Evolutionary conservation across 1,140 invertebrate species (phyloP).

Genomic region (Arion vulgaris): DNA sequence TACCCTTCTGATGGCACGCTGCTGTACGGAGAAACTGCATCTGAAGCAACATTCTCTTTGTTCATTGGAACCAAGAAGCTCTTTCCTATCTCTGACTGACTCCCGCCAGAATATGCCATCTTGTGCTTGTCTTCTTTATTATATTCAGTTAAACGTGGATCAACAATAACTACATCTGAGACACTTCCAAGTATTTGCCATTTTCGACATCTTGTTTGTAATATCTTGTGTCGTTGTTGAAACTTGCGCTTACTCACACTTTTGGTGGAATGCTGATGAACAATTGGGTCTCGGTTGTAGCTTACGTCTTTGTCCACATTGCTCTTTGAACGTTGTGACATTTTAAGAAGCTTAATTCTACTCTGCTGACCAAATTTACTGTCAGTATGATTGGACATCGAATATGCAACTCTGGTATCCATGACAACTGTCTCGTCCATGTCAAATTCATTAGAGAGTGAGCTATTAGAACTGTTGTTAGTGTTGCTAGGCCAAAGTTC

Average conservation of each 20-base stretch:
- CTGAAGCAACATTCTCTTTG: background rate
- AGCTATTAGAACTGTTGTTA: background rate
- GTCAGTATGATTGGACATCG: background rate
- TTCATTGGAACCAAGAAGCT: background rate
- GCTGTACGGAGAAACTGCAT: background rate
- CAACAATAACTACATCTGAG: background rate
- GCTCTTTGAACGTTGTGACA: background rate
- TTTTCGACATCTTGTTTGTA: background rate
- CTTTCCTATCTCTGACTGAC: background rate
- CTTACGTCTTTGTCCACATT: background rate
- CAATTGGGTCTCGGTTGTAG: background rate
- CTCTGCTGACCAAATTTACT: background rate
- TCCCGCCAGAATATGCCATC: background rate
- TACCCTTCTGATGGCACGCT: background rate
- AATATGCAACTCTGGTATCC: background rate
- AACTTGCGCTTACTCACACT: background rate
- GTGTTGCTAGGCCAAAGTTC: background rate
- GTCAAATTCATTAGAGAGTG: background rate
- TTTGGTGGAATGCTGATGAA: background rate
- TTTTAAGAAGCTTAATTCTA: background rate
- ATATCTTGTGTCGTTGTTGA: background rate
- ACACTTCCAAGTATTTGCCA: background rate
- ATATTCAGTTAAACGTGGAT: background rate
- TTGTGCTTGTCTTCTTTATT: background rate
- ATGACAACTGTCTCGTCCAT: background rate